Base-by-base conservation (phyloP, 2,113 vertebrate genomes). In the Suncus etruscus region DNA sequence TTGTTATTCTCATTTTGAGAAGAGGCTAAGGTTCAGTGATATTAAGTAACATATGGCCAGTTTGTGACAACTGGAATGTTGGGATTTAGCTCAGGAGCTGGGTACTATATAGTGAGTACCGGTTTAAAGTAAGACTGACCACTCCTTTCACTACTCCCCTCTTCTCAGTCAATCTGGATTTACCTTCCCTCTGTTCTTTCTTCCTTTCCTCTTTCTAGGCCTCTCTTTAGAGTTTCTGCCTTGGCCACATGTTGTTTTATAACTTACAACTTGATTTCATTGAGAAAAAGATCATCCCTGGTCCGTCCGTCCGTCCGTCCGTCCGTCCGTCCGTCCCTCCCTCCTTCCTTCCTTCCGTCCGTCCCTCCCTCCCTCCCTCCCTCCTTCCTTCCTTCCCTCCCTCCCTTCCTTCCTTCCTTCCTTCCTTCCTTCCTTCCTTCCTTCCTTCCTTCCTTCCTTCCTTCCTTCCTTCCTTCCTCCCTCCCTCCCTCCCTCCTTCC, bases 1-100 rank as follows among this genome's bases (percentile, higher is more conserved):
- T 87, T 87, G 74, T 87, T 80, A 86, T 78, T 15, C 50, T 95
- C 14, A 74, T 65, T 92, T 90, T 79, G 45, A 82, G 54, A 61
- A 95, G 50, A 90, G 51, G 61, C 88, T 66, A n/a, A 83, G 25
- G 12, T 63, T 93, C n/a, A 91, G 51, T 89, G 63, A 81, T 6
- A 63, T 69, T 69, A 86, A 80, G 31, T 77, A 83, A 76, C 83
- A 89, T 29, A 75, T 12, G 83, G 20, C 54, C 24, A 68, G n/a
- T 87, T 50, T 91, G 54, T 89, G 6, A 31, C 39, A 92, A 45
- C 84, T 18, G 63, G 51, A 80, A 78, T 29, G n/a, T 92, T 63
- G 48, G 20, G 11, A 54, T 84, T 93, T n/a, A 70, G 51, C n/a
- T 4, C 16, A 83, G 15, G 31, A 93, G 16, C 70, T 83, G 20